A percentile compares a stretch with the other conserved stretches of the same genome.
These are phyloP conservation scores for Festucalex cinctus DNA, from an alignment of 2,113 vertebrate species.

Conservation along the genomic window DNA sequence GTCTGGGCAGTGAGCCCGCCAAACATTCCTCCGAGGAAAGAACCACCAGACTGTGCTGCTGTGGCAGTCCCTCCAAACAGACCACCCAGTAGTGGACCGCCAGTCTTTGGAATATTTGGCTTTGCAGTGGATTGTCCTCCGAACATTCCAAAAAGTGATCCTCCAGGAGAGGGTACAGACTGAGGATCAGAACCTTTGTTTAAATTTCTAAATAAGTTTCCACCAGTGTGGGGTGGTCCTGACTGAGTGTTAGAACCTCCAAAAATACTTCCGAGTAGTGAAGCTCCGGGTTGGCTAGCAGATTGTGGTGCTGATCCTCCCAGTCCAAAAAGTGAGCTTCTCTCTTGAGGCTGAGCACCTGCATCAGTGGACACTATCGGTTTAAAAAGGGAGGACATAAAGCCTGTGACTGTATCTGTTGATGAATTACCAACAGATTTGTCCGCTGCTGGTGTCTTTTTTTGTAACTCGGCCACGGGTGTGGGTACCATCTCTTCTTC, in stretches of 20 bases:
- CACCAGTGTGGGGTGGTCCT: constrained; percentile 38
- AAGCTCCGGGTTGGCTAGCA: constrained; percentile 65
- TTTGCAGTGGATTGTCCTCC: constrained; percentile 48
- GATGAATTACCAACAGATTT: constrained; percentile 76
- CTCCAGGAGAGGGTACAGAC: constrained; percentile 28
- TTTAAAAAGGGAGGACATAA: constrained; percentile 77
- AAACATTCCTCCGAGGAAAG: constrained; percentile 65
- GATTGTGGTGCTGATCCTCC: constrained; percentile 47
- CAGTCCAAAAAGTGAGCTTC: constrained; percentile 75
- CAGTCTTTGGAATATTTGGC: constrained; percentile 37
- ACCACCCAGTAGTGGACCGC: constrained; percentile 58
- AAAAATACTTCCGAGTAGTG: constrained; percentile 80
- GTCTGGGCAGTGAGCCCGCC: constrained; percentile 45
- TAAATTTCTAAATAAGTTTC: constrained; percentile 48
- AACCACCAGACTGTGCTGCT: constrained; percentile 43
- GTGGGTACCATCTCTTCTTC: constrained; percentile 23
- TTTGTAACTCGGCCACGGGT: constrained; percentile 41
- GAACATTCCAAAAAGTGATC: constrained; percentile 63
- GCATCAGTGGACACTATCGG: constrained; percentile 35
- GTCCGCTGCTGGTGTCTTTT: constrained; percentile 65
- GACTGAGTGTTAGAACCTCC: constrained; percentile 68
- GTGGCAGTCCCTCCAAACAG: constrained; percentile 57
- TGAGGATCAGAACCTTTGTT: constrained; percentile 52
- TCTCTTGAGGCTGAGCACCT: constrained; percentile 71
- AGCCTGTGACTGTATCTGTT: constrained; percentile 82